Percentiles rank a stretch among this genome's conserved stretches.
Evolutionary conservation across 2,797 vertebrate genomes (phyloP).

Genomic region (Pipistrellus pygmaeus): DNA sequence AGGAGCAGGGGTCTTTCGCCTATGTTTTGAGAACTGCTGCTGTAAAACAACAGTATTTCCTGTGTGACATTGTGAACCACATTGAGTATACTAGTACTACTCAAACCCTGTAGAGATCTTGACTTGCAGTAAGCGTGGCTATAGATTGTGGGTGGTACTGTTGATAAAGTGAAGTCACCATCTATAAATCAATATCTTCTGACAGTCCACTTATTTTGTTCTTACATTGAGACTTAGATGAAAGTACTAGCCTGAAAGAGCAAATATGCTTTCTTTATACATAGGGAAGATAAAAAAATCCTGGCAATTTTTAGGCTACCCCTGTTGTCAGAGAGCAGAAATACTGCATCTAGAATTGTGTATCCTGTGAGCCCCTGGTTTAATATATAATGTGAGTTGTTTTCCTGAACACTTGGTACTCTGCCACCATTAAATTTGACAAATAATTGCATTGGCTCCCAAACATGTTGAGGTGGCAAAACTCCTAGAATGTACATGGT

Average conservation of each 20-base stretch:
- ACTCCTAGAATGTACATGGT: slow-evolving; percentile 7
- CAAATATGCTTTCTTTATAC: neutral
- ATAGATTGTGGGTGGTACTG: neutral
- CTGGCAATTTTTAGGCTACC: neutral
- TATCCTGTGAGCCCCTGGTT: neutral
- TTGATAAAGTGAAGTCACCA: neutral
- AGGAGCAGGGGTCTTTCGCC: neutral
- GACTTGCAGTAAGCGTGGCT: neutral
- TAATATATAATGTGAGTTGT: neutral
- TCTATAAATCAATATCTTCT: neutral
- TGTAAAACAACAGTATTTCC: neutral
- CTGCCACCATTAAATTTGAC: neutral
- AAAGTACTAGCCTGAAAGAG: neutral
- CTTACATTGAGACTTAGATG: neutral
- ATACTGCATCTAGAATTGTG: neutral
- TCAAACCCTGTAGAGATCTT: neutral
- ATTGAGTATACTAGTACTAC: neutral
- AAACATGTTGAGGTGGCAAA: slow-evolving; percentile 7
- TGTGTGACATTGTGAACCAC: neutral
- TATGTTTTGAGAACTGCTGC: neutral
- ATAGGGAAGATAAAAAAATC: slow-evolving; percentile 6
- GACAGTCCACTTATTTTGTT: neutral
- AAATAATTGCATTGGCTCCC: neutral
- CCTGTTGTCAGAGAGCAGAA: neutral
- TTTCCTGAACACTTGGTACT: slow-evolving; percentile 22